Conservation (phyloP, 92 coral and sea anemone genomes). For the Paramuricea clavata region DNA sequence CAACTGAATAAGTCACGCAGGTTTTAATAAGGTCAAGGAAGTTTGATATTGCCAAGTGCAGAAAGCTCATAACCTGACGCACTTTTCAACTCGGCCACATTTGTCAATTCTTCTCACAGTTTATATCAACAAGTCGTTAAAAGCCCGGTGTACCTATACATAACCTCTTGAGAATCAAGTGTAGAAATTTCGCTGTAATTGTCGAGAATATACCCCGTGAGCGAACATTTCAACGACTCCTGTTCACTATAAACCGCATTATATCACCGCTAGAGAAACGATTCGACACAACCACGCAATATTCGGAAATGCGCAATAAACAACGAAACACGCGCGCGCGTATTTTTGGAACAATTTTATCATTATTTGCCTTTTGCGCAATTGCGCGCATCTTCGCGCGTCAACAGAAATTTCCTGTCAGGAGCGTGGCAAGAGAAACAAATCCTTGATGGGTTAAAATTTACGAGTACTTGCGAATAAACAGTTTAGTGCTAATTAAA, state of each 20-base stretch:
- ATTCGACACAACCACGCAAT: no score
- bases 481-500: neutral
- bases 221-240: slow-evolving; percentile 14
- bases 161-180: slow-evolving; percentile 41
- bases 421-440: neutral
- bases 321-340: slow-evolving; percentile 11
- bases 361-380: neutral
- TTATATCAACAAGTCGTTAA: slow-evolving; percentile 18
- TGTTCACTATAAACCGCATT: neutral
- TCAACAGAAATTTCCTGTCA: slow-evolving; percentile 29
- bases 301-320: neutral
- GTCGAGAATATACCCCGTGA: neutral
- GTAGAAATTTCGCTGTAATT: slow-evolving; percentile 9
- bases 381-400: neutral
- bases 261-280: no score
- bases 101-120: neutral
- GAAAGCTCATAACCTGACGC: slow-evolving; percentile 12
- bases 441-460: neutral
- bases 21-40: neutral
- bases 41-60: slow-evolving; percentile 6
- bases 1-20: neutral
- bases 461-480: slow-evolving; percentile 4
- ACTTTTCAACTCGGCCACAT: neutral
- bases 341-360: neutral
- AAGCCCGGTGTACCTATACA: neutral